These are phyloP conservation scores for Oppia nitens DNA, from an alignment of 1,140 invertebrate genomes.

Conservation along the genomic window DNA sequence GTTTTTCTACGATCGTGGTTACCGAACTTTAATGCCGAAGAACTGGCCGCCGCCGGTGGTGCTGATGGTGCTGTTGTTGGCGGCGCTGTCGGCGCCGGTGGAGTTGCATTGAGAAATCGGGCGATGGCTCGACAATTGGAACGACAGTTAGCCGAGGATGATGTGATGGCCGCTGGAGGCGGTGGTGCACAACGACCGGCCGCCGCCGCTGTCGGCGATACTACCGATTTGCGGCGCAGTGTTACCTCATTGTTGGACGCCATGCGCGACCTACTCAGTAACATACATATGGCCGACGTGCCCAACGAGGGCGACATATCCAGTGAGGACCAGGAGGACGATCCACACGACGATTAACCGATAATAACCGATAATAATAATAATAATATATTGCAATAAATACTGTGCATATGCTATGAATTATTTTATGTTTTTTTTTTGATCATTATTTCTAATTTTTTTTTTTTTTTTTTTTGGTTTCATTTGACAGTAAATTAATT, in stretches of 20 bases:
- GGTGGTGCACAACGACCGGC: slow-evolving; percentile 19
- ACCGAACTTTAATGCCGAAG: slow-evolving; percentile 35
- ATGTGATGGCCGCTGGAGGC: slow-evolving; percentile 17
- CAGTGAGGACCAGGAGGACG: slow-evolving; percentile 26
- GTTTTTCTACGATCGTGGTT: slow-evolving; percentile 47
- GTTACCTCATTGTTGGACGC: slow-evolving; percentile 47
- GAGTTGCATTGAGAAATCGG: slow-evolving; percentile 2
- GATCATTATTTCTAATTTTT: too few relatives aligned
- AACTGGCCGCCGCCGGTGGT: not conserved
- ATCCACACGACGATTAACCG: slow-evolving; percentile 18
- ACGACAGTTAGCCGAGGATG: not conserved
- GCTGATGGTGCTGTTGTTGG: slow-evolving; percentile 6
- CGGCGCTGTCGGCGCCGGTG: too few relatives aligned
- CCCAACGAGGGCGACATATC: slow-evolving; percentile 25
- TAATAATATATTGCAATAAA: too few relatives aligned
- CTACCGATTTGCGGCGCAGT: slow-evolving; percentile 38
- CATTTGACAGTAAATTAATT: too few relatives aligned
- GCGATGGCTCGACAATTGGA: slow-evolving; percentile 2
- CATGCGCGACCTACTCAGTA: slow-evolving; percentile 49
- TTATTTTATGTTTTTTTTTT: too few relatives aligned
- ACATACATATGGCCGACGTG: slow-evolving; percentile 36
- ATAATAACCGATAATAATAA: not conserved
- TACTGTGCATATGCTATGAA: too few relatives aligned
- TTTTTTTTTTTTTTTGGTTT: too few relatives aligned
- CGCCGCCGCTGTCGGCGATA: slow-evolving; percentile 22